phyloP scores from a whole-genome alignment of 64 coral and sea anemone genomes.

The Platygyra sinensis region DNA sequence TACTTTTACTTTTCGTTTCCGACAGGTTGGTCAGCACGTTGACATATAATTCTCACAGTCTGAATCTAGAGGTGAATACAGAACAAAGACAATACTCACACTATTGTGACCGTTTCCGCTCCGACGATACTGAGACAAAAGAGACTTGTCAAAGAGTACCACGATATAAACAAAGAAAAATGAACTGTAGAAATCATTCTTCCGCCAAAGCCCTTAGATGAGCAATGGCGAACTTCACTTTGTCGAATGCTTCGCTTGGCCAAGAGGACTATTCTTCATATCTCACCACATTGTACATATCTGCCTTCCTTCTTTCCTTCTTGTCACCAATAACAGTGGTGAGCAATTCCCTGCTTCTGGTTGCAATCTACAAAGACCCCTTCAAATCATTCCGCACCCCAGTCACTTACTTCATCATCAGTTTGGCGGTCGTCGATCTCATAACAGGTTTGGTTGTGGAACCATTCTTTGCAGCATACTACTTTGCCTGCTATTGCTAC shows the following conservation, averaged over 20 bases:
- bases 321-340: conserved; percentile 69
- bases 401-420: conserved; percentile 69
- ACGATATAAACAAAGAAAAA: too few relatives aligned
- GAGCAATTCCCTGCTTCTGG: conserved; percentile 70
- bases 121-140: too few relatives aligned
- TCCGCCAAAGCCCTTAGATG: too few relatives aligned
- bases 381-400: conserved; percentile 73
- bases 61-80: too few relatives aligned
- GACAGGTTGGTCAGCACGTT: background rate
- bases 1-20: background rate
- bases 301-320: conserved; percentile 63
- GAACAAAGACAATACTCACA: too few relatives aligned
- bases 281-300: conserved; percentile 53
- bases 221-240: background rate
- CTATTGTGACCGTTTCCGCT: too few relatives aligned
- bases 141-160: too few relatives aligned
- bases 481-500: conserved; percentile 49
- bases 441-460: conserved; percentile 75
- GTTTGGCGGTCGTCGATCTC: conserved; percentile 78
- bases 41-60: background rate
- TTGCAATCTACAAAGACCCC: conserved; percentile 76
- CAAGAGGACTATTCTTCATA: conserved; percentile 24
- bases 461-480: conserved; percentile 72
- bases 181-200: too few relatives aligned
- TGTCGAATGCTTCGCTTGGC: background rate